A percentile compares a stretch with the other conserved stretches of the same genome.
These are phyloP conservation scores for Pyrrhosoma nymphula DNA, from an alignment of 2,888 invertebrate genomes.

Conservation along the genomic window DNA sequence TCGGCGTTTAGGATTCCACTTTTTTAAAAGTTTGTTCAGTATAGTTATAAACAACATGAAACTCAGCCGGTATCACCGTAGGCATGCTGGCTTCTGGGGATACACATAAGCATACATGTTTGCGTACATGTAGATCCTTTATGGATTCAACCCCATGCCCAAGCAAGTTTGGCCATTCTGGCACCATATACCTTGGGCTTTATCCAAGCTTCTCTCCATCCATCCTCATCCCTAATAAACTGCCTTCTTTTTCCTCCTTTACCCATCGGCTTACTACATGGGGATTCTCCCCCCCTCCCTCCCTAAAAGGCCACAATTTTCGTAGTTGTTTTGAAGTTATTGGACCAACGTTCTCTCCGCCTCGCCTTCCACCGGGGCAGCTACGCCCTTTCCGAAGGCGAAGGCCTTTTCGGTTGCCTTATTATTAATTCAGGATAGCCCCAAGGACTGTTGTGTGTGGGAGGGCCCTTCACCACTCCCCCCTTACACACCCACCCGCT, in stretches of 20 bases:
- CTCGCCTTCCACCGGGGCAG: background rate
- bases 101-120: too few species aligned
- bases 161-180: too few species aligned
- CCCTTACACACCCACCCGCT: too few species aligned
- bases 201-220: background rate
- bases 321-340: conserved; percentile 23
- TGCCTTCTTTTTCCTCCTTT: background rate
- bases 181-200: too few species aligned
- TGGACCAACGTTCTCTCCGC: background rate
- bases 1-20: too few species aligned
- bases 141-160: too few species aligned
- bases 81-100: too few species aligned
- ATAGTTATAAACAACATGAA: too few species aligned
- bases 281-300: background rate
- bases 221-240: background rate
- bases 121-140: too few species aligned
- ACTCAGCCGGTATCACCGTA: too few species aligned
- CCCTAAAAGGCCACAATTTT: background rate
- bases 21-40: too few species aligned
- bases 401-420: background rate
- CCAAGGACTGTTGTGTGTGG: background rate
- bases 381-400: background rate
- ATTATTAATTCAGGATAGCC: conserved; percentile 10
- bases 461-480: too few species aligned
- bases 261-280: background rate